phyloP scores from a whole-genome alignment of 2,113 vertebrate genomes.

The Lophotis ruficrista region DNA sequence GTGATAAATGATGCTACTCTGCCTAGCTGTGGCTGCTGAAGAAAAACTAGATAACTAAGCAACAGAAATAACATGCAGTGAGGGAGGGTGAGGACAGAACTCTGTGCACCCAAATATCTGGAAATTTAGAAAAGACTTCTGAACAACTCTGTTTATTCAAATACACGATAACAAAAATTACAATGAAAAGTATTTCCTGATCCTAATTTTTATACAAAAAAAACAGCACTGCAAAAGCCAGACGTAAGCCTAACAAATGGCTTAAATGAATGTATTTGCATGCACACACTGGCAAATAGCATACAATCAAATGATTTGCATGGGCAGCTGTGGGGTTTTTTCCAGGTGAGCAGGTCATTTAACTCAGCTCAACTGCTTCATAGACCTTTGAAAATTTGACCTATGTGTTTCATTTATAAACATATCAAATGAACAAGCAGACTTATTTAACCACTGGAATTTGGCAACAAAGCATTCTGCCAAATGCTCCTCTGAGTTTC shows the following conservation, averaged over 20 bases:
- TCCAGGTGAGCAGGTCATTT: conserved; percentile 48
- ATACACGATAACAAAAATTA: neutral
- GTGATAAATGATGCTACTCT: conserved; percentile 56
- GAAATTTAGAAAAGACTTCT: neutral
- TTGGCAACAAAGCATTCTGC: conserved; percentile 52
- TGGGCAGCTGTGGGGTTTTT: neutral
- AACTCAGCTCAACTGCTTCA: neutral
- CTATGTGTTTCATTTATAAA: conserved; percentile 58
- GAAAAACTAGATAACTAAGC: conserved; percentile 37
- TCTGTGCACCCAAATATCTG: neutral
- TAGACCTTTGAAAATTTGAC: conserved; percentile 33
- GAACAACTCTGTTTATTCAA: neutral
- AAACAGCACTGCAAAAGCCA: neutral
- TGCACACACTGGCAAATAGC: neutral
- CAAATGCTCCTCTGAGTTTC: conserved; percentile 33
- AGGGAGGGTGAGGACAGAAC: neutral
- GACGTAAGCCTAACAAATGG: neutral
- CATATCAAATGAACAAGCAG: conserved; percentile 49
- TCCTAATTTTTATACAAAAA: neutral
- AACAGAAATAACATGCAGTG: neutral
- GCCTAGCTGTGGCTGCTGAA: conserved; percentile 46
- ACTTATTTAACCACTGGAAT: conserved; percentile 62
- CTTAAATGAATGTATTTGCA: neutral
- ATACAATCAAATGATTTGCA: neutral
- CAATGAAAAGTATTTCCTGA: conserved; percentile 20